These are phyloP conservation scores for Brassicogethes aeneus DNA, from an alignment of 2,888 invertebrate species.

Conservation along the genomic window DNA sequence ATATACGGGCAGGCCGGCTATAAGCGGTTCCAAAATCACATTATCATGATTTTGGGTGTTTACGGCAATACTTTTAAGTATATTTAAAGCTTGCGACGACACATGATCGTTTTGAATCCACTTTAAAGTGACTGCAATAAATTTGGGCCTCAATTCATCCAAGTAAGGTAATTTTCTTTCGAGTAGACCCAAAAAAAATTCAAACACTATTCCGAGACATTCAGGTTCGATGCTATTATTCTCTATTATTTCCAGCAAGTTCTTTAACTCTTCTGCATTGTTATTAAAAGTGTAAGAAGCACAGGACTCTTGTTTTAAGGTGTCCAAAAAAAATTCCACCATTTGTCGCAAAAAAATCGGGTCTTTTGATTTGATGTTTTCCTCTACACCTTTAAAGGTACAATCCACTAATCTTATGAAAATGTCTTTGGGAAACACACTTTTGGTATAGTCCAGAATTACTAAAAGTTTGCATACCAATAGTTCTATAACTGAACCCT, in stretches of 20 bases:
- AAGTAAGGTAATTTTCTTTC: slow-evolving; percentile 39
- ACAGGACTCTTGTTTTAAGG: slow-evolving; percentile 14
- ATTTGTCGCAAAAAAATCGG: slow-evolving; percentile 43
- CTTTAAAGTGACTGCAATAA: slow-evolving; percentile 40
- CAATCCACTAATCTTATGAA: slow-evolving; percentile 42
- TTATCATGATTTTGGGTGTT: slow-evolving; percentile 26
- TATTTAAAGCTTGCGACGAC: slow-evolving; percentile 39
- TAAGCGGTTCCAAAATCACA: slow-evolving; percentile 29
- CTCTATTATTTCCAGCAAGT: slow-evolving; percentile 17
- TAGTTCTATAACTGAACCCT: slow-evolving; percentile 41
- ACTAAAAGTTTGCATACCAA: slow-evolving; percentile 48
- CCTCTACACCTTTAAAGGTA: slow-evolving; percentile 43
- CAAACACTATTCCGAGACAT: slow-evolving; percentile 43
- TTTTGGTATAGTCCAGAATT: slow-evolving; percentile 44
- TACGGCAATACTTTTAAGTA: slow-evolving; percentile 39
- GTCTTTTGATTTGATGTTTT: slow-evolving; percentile 42
- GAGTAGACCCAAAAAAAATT: slow-evolving; percentile 43
- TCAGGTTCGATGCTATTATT: slow-evolving; percentile 33
- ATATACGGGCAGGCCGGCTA: slow-evolving; percentile 38
- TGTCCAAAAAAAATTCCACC: slow-evolving; percentile 47
- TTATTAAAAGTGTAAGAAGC: slow-evolving; percentile 8
- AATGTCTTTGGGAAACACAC: slow-evolving; percentile 42
- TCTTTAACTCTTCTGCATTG: slow-evolving; percentile 36
- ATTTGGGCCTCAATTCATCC: slow-evolving; percentile 35
- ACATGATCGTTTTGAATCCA: slow-evolving; percentile 43